Percentiles rank a stretch among this genome's conserved stretches.
Conservation (phyloP, 2,113 vertebrate genomes). For the Takifugu flavidus region DNA sequence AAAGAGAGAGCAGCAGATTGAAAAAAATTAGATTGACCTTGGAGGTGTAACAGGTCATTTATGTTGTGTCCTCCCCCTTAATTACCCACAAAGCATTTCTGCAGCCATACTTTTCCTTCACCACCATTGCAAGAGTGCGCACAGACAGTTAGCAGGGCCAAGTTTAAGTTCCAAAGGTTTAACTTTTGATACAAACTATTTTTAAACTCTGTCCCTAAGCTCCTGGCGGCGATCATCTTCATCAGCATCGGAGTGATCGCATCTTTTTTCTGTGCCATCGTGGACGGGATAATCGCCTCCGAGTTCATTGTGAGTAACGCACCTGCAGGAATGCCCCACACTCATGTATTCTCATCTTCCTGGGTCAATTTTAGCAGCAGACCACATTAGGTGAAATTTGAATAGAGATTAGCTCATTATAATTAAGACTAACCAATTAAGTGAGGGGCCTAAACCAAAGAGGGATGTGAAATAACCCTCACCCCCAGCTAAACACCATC, state of each 20-base stretch:
- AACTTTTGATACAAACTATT: not conserved
- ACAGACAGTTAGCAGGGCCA: not conserved
- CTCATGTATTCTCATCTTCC: too few relatives aligned
- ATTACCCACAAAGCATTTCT: constrained; percentile 60
- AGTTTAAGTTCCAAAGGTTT: too few relatives aligned
- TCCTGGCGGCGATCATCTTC: constrained; percentile 90
- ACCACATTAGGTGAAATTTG: too few relatives aligned
- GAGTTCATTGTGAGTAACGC: constrained; percentile 85
- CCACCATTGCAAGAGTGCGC: constrained; percentile 25
- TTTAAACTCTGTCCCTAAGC: constrained; percentile 57
- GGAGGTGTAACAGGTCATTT: constrained; percentile 20
- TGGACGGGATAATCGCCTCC: constrained; percentile 89
- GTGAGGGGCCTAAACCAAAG: constrained; percentile 9
- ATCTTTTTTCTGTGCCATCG: constrained; percentile 88
- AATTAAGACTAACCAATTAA: too few relatives aligned
- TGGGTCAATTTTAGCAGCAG: too few relatives aligned
- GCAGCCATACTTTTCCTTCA: constrained; percentile 64
- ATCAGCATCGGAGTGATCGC: constrained; percentile 89
- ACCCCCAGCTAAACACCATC: constrained; percentile 5
- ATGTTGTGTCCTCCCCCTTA: constrained; percentile 45
- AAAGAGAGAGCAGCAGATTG: not conserved
- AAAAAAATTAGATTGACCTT: constrained; percentile 60
- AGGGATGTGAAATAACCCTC: constrained; percentile 21
- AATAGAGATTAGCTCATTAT: too few relatives aligned
- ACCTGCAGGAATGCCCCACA: too few relatives aligned